Evolutionary conservation across 2,888 invertebrate genomes (phyloP).

Genomic region (Xestia ashworthii): DNA sequence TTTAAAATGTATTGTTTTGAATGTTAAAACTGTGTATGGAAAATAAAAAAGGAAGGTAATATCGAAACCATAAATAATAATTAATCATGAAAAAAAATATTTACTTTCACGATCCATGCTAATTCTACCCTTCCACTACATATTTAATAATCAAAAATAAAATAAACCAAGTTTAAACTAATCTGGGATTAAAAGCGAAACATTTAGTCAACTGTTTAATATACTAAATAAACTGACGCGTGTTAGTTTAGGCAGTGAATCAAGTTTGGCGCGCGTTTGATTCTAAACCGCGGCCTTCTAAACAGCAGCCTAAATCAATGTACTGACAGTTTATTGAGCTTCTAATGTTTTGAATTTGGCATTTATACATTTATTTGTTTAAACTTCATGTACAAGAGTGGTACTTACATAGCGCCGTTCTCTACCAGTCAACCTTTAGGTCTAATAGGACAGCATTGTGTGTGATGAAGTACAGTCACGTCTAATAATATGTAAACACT

Average conservation of each 20-base stretch:
- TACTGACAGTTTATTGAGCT: conserved; percentile 22
- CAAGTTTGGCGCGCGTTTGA: conserved; percentile 49
- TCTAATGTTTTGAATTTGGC: conserved; percentile 28
- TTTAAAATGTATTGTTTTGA: too few species aligned
- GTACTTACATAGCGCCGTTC: too few species aligned
- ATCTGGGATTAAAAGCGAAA: conserved; percentile 46
- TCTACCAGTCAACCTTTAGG: too few species aligned
- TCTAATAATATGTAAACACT: too few species aligned
- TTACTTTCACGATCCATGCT: neutral
- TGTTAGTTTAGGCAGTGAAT: conserved; percentile 47
- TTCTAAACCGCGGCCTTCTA: conserved; percentile 29
- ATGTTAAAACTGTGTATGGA: too few species aligned
- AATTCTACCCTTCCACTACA: neutral
- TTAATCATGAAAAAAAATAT: neutral
- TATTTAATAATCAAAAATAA: neutral
- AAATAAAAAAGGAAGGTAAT: neutral
- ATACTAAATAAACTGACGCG: conserved; percentile 51
- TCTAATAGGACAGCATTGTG: too few species aligned
- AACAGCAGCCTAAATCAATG: conserved; percentile 53
- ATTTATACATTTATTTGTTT: neutral
- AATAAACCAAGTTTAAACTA: conserved; percentile 35
- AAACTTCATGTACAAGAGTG: too few species aligned
- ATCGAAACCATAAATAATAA: neutral
- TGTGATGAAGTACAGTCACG: too few species aligned
- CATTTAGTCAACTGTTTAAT: conserved; percentile 40